These are phyloP conservation scores for Brachionus asplanchnoidis DNA, from an alignment of 1,140 invertebrate genomes.

Conservation along the genomic window DNA sequence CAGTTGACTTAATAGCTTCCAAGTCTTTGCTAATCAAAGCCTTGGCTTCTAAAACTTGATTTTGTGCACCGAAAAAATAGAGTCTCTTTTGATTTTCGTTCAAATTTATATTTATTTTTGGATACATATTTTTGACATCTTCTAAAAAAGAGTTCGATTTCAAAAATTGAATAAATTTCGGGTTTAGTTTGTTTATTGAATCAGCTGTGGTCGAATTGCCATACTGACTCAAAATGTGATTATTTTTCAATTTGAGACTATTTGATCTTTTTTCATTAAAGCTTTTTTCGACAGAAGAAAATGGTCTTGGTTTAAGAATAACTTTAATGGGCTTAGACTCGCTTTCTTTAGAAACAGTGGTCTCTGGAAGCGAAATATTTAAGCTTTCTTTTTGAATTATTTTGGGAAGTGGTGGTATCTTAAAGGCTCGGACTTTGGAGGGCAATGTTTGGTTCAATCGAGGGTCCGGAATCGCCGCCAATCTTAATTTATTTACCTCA, in stretches of 20 bases:
- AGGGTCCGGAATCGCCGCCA: not conserved
- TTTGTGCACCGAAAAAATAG: conserved; percentile 3
- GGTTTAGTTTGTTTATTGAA: not conserved
- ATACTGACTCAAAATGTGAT: not conserved
- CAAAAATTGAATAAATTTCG: not conserved
- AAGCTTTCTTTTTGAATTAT: not conserved
- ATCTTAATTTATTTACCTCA: not conserved
- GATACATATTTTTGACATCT: not conserved
- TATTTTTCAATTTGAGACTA: not conserved
- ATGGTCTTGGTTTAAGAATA: conserved; percentile 19
- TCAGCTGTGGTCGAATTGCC: not conserved
- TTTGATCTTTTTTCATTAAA: not conserved
- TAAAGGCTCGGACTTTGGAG: not conserved
- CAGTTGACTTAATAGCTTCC: not conserved
- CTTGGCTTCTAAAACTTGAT: conserved; percentile 17
- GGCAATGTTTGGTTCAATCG: not conserved
- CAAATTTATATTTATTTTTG: conserved; percentile 14
- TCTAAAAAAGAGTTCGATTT: not conserved
- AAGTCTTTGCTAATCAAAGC: conserved; percentile 1
- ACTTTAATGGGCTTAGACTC: not conserved
- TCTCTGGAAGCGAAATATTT: not conserved
- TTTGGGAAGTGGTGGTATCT: not conserved
- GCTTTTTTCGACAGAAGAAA: not conserved
- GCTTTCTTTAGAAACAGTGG: not conserved
- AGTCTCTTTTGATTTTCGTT: not conserved